Evolutionary conservation across 2,113 vertebrate genomes (phyloP).

Genomic region (Pelodiscus sinensis): DNA sequence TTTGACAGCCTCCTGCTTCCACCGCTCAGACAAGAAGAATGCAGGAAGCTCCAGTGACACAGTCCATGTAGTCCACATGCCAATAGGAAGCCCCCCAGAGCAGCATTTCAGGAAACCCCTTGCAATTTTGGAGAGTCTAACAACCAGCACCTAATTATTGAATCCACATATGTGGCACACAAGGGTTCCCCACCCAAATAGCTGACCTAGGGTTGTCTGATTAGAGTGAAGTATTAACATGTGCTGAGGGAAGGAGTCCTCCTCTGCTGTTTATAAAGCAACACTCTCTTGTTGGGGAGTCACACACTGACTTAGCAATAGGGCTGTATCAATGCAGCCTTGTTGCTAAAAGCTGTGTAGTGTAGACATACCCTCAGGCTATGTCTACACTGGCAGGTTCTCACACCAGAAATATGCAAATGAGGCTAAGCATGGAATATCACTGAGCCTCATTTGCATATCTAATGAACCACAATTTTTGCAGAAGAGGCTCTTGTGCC

Average conservation of each 20-base stretch:
- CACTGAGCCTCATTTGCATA: no score
- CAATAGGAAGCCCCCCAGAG: rapidly evolving
- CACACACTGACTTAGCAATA: no score
- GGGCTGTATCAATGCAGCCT: no score
- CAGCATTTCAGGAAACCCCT: not conserved
- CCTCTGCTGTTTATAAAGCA: not conserved
- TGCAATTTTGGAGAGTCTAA: not conserved
- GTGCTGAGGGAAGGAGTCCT: not conserved
- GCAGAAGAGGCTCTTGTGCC: no score
- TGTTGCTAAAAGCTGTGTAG: no score
- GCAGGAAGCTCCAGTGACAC: not conserved
- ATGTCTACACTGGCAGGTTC: no score
- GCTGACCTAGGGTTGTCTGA: not conserved
- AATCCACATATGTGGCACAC: not conserved
- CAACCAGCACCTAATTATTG: not conserved
- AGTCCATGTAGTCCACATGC: not conserved
- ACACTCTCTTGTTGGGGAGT: no score
- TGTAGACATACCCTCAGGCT: no score
- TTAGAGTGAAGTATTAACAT: not conserved
- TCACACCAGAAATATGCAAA: no score
- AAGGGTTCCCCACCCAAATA: not conserved
- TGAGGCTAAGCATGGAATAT: no score
- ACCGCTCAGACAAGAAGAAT: rapidly evolving
- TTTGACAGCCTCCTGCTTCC: rapidly evolving
- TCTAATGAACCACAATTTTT: no score